These are phyloP conservation scores for Bufo bufo DNA, from an alignment of 2,113 vertebrate species.

Conservation along the genomic window DNA sequence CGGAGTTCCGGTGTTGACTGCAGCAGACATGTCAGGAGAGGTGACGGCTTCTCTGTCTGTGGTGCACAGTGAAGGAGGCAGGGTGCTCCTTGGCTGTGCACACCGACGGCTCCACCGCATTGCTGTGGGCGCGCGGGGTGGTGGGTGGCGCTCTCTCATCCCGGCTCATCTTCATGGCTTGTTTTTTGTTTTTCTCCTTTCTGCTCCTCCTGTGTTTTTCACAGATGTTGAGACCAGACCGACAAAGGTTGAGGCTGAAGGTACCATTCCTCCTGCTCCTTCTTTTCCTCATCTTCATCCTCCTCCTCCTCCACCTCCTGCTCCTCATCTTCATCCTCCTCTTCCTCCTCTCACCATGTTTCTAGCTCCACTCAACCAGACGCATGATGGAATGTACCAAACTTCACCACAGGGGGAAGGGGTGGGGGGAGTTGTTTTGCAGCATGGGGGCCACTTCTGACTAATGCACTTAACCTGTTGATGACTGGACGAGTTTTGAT, in stretches of 20 bases:
- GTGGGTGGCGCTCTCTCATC: conserved; percentile 1
- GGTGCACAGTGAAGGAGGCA: no score
- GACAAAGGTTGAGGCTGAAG: conserved; percentile 78
- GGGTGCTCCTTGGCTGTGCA: background rate
- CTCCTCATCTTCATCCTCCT: background rate
- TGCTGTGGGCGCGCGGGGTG: background rate
- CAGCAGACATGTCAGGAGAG: no score
- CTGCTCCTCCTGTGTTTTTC: conserved; percentile 66
- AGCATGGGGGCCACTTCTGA: conserved; percentile 40
- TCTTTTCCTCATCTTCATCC: background rate
- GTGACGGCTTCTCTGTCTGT: no score
- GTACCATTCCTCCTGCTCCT: conserved; percentile 68
- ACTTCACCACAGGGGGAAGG: conserved; percentile 58
- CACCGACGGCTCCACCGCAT: background rate
- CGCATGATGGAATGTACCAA: conserved; percentile 74
- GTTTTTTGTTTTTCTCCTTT: conserved; percentile 59
- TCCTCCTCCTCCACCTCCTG: background rate
- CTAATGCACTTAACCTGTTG: conserved; percentile 21
- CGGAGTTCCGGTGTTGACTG: background rate
- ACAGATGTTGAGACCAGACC: conserved; percentile 77
- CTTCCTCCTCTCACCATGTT: background rate
- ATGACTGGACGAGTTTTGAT: background rate
- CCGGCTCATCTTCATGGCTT: conserved; percentile 65
- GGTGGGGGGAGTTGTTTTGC: conserved; percentile 38
- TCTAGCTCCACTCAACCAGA: conserved; percentile 66